phyloP scores from a whole-genome alignment of 2,888 invertebrate genomes.

The Aspidiotus rigidus region DNA sequence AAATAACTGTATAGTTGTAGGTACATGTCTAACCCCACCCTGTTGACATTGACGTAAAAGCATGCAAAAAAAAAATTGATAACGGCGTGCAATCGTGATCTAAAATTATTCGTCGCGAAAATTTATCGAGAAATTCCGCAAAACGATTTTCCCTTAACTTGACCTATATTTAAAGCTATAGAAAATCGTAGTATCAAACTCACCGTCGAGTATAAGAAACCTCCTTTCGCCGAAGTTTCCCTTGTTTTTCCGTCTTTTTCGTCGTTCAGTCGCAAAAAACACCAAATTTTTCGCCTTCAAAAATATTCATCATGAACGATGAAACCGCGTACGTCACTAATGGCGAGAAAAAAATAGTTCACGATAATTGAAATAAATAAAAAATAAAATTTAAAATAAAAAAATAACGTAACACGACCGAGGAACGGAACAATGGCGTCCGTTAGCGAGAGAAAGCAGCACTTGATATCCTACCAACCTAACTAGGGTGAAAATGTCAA shows the following conservation, averaged over 20 bases:
- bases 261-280: conserved; percentile 16
- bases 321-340: conserved; percentile 6
- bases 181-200: conserved; percentile 5
- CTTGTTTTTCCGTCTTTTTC: background rate
- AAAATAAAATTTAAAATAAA: conserved; percentile 16
- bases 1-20: too few species aligned
- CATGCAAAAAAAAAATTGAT: too few species aligned
- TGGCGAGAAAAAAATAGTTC: conserved; percentile 1
- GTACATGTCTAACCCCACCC: too few species aligned
- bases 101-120: too few species aligned
- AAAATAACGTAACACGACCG: conserved; percentile 16
- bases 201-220: conserved; percentile 6
- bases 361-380: background rate
- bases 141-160: conserved; percentile 17
- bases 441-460: conserved; percentile 26
- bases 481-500: conserved; percentile 33
- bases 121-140: too few species aligned
- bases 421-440: conserved; percentile 32
- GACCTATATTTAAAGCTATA: conserved; percentile 22
- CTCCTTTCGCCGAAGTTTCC: background rate
- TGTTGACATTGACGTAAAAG: too few species aligned
- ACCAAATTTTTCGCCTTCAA: conserved; percentile 5
- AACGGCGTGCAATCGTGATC: too few species aligned
- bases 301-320: conserved; percentile 12
- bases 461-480: conserved; percentile 28